Evolutionary conservation across 2,113 vertebrate species (phyloP).

Genomic region (Elephantulus edwardii): DNA sequence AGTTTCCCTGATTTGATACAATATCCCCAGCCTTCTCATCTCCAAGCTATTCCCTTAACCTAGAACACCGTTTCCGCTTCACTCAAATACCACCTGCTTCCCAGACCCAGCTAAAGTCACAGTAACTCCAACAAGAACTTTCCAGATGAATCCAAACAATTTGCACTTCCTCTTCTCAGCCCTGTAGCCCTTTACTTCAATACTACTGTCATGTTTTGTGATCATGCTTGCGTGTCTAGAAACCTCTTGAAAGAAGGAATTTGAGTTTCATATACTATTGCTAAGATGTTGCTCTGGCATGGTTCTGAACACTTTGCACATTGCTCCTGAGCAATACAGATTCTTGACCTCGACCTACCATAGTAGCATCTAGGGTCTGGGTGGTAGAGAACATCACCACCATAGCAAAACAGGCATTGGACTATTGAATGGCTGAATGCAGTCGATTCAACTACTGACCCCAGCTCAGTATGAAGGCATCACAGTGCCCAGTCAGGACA

Average conservation of each 20-base stretch:
- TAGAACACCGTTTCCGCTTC: not conserved
- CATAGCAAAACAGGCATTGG: not conserved
- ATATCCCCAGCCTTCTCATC: not conserved
- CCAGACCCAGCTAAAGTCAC: slow-evolving; percentile 34
- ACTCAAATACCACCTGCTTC: not conserved
- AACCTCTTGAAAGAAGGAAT: slow-evolving; percentile 19
- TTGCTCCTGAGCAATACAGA: slow-evolving; percentile 13
- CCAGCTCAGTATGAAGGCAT: not conserved
- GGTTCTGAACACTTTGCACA: not conserved
- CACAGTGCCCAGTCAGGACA: not conserved
- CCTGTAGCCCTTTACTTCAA: slow-evolving; percentile 28
- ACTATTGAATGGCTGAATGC: not conserved
- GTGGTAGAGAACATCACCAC: not conserved
- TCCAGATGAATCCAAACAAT: slow-evolving; percentile 28
- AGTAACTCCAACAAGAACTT: slow-evolving; percentile 29
- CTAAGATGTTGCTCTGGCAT: not conserved
- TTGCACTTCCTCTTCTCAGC: slow-evolving; percentile 46
- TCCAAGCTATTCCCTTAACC: not conserved
- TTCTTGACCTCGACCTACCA: not conserved
- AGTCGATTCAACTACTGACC: not conserved
- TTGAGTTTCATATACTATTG: not conserved
- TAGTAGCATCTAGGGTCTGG: not conserved
- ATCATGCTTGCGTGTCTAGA: not conserved
- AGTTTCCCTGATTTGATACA: not conserved
- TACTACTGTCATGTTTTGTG: not conserved